Conservation (phyloP, 2,797 vertebrate species). For the Molossus molossus region DNA sequence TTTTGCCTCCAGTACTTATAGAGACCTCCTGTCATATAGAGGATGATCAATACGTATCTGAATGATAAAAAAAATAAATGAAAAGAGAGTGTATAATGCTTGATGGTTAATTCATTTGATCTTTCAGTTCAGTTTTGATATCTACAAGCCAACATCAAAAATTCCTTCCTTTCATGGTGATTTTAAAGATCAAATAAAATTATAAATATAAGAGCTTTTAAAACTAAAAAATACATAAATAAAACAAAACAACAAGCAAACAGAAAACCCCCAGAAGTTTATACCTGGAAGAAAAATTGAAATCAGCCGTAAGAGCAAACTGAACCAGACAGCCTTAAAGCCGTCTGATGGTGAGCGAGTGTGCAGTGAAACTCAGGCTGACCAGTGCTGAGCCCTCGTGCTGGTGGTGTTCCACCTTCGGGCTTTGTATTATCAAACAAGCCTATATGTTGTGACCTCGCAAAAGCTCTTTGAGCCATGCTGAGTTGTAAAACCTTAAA, state of each 20-base stretch:
- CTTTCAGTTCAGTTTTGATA: neutral
- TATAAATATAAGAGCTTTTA: too few species aligned
- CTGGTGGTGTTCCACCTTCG: conserved; percentile 81
- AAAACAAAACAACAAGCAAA: too few species aligned
- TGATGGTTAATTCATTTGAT: conserved; percentile 40
- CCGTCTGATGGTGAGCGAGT: conserved; percentile 82
- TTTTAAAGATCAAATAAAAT: conserved; percentile 64
- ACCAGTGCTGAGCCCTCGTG: conserved; percentile 78
- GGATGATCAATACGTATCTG: neutral
- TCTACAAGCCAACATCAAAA: conserved; percentile 6
- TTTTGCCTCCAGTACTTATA: neutral
- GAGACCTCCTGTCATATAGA: neutral
- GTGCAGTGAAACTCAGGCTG: conserved; percentile 70
- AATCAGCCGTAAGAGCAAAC: conserved; percentile 69
- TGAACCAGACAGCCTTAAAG: conserved; percentile 83
- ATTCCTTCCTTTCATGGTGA: neutral
- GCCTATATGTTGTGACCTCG: conserved; percentile 87
- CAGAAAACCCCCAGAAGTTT: neutral
- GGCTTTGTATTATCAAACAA: conserved; percentile 84
- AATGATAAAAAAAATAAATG: conserved; percentile 6
- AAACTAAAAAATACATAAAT: too few species aligned
- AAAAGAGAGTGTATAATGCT: neutral
- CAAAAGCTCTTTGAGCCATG: conserved; percentile 88
- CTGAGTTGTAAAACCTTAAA: conserved; percentile 88
- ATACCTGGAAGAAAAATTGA: conserved; percentile 80